phyloP scores from a whole-genome alignment of 2,113 vertebrate genomes.

The Cheilinus undulatus region DNA sequence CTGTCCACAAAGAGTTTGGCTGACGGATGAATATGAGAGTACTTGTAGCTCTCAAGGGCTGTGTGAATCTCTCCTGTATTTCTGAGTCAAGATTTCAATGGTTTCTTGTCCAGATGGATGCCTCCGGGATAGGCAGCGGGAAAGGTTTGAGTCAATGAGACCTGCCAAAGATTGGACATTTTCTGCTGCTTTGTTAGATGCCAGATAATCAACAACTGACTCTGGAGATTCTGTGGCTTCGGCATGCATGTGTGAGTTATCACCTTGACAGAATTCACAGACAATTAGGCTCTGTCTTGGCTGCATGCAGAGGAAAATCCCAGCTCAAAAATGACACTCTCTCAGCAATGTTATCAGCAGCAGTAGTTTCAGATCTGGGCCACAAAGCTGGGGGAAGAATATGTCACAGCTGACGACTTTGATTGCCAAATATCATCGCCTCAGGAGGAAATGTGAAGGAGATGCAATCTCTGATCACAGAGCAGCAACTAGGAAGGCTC shows the following conservation, averaged over 20 bases:
- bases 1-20: background rate
- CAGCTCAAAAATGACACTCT: background rate
- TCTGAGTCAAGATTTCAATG: constrained; percentile 21
- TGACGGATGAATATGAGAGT: constrained; percentile 26
- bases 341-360: background rate
- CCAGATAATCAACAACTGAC: background rate
- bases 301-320: constrained; percentile 2
- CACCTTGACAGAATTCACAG: background rate
- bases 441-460: constrained; percentile 30
- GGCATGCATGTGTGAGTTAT: constrained; percentile 2
- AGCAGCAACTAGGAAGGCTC: constrained; percentile 11
- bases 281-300: background rate
- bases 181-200: background rate
- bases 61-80: constrained; percentile 16
- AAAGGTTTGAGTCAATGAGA: constrained; percentile 21
- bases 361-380: background rate
- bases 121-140: background rate
- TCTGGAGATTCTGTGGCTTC: background rate
- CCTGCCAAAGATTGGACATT: constrained; percentile 22
- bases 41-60: constrained; percentile 3
- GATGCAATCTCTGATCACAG: constrained; percentile 35
- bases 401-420: constrained; percentile 26
- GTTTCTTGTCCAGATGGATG: constrained; percentile 37
- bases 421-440: constrained; percentile 29
- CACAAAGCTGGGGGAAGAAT: background rate